Conservation (phyloP, 2,797 vertebrate genomes). For the Chrosomus eos region DNA sequence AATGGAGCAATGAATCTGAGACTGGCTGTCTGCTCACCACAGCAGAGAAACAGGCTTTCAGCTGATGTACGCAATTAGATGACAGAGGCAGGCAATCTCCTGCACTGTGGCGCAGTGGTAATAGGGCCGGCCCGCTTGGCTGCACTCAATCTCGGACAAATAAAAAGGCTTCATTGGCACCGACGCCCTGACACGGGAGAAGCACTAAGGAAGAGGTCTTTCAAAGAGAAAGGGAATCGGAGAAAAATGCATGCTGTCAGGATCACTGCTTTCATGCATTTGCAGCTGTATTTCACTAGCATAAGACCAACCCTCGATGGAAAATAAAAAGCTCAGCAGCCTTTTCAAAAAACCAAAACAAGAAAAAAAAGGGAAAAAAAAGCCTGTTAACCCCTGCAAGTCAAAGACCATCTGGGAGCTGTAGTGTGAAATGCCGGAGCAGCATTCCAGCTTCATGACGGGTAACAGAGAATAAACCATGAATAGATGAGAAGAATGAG, state of each 20-base stretch:
- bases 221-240: conserved; percentile 73
- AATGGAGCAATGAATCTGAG: conserved; percentile 57
- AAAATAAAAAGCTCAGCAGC: conserved; percentile 42
- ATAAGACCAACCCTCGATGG: conserved; percentile 16
- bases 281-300: conserved; percentile 12
- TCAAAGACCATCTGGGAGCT: conserved; percentile 46
- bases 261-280: conserved; percentile 35
- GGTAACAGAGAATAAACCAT: conserved; percentile 52
- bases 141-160: conserved; percentile 70
- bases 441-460: conserved; percentile 50
- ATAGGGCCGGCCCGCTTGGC: conserved; percentile 78
- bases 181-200: conserved; percentile 79
- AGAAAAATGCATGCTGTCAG: conserved; percentile 40
- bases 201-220: conserved; percentile 75
- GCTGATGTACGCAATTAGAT: conserved; percentile 84
- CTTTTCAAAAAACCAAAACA: conserved; percentile 28
- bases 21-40: conserved; percentile 51
- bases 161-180: conserved; percentile 85
- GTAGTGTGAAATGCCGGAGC: conserved; percentile 45
- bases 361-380: neutral
- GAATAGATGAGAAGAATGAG: conserved; percentile 31
- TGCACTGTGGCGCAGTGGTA: conserved; percentile 72
- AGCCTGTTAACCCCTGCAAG: conserved; percentile 37
- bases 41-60: conserved; percentile 66
- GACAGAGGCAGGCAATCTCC: conserved; percentile 84